Conservation (phyloP, 1,140 invertebrate species). For the Musca domestica region DNA sequence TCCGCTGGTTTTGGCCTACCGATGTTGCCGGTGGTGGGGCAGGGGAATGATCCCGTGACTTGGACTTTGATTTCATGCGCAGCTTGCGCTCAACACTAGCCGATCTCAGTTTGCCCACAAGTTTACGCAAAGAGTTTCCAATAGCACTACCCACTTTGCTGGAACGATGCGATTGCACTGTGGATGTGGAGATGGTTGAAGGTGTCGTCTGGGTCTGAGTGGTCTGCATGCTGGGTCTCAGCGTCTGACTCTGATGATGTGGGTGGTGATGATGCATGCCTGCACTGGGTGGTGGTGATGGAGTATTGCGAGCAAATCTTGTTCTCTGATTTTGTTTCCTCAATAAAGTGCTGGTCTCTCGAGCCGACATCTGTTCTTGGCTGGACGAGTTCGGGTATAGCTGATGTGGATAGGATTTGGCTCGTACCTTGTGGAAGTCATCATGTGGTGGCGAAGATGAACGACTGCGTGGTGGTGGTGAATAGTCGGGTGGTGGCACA, state of each 20-base stretch:
- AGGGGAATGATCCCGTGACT: conserved; percentile 55
- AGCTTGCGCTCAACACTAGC: conserved; percentile 70
- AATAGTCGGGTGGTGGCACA: conserved; percentile 70
- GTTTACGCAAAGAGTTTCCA: conserved; percentile 71
- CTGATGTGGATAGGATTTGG: conserved; percentile 41
- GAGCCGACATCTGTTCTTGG: conserved; percentile 2
- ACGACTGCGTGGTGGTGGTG: conserved; percentile 60
- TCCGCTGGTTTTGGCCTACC: conserved; percentile 53
- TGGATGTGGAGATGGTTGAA: conserved; percentile 30
- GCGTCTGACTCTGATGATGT: neutral
- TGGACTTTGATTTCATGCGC: conserved; percentile 57
- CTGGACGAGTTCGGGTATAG: conserved; percentile 4
- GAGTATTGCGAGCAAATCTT: conserved; percentile 61
- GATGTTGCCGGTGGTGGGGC: conserved; percentile 48
- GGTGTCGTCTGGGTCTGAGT: conserved; percentile 29
- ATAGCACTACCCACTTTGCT: conserved; percentile 58
- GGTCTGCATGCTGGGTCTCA: conserved; percentile 32
- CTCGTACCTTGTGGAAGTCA: conserved; percentile 7
- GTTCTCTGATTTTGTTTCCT: conserved; percentile 67
- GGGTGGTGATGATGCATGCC: conserved; percentile 54
- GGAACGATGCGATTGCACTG: conserved; percentile 41
- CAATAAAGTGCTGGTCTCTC: conserved; percentile 36
- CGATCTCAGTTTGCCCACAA: conserved; percentile 75
- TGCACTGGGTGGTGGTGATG: conserved; percentile 51
- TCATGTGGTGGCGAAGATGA: conserved; percentile 51